Percentiles rank a stretch among this genome's conserved stretches.
These are phyloP conservation scores for Upupa epops DNA, from an alignment of 2,113 vertebrate species.

Conservation along the genomic window DNA sequence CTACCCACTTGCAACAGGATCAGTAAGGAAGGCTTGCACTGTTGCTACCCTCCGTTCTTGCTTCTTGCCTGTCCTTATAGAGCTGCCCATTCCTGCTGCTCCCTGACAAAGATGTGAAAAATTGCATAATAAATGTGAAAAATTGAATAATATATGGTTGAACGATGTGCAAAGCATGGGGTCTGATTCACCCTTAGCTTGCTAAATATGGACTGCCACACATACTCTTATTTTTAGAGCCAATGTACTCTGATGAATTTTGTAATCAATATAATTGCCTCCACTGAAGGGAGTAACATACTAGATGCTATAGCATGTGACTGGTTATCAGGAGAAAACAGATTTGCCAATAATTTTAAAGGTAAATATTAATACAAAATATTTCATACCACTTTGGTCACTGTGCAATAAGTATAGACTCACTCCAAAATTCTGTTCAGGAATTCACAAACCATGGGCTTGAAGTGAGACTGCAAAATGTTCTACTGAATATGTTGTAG, in stretches of 20 bases:
- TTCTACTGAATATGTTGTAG: not conserved
- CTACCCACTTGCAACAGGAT: not conserved
- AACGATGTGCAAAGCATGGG: not conserved
- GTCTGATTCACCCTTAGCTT: conserved; percentile 43
- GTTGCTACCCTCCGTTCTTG: not conserved
- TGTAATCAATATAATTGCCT: conserved; percentile 53
- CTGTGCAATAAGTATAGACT: not conserved
- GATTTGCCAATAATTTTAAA: not conserved
- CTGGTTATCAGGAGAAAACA: conserved; percentile 21
- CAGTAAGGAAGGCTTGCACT: not conserved
- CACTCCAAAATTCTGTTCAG: not conserved
- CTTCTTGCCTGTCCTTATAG: not conserved
- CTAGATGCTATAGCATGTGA: not conserved
- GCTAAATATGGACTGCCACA: conserved; percentile 33
- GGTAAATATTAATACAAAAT: not conserved
- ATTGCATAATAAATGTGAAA: not conserved
- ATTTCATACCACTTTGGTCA: not conserved
- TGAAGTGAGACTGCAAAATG: not conserved
- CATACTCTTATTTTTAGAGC: conserved; percentile 41
- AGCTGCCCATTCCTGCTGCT: not conserved
- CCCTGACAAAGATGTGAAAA: not conserved
- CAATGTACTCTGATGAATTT: conserved; percentile 41
- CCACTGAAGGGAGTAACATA: conserved; percentile 21
- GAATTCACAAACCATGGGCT: not conserved
- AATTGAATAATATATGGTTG: not conserved